Base-by-base conservation (phyloP, 2,797 vertebrate species). In the Otus scops region DNA sequence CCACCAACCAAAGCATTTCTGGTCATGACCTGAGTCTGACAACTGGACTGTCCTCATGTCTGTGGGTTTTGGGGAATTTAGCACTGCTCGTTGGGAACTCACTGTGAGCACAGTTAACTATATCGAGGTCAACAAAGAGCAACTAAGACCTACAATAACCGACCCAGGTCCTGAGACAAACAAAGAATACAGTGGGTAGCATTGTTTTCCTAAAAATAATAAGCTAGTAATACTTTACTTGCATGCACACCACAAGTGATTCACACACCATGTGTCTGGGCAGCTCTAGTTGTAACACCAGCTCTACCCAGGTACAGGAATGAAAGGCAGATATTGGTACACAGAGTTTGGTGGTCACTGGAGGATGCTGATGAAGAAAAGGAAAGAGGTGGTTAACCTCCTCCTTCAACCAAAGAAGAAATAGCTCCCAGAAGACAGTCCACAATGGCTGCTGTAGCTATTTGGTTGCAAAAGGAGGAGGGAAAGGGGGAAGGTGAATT, bases 391-490 rank as follows among this genome's bases (percentile, higher is more conserved):
- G 41, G 20, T 5, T 56, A 71, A 60, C 13, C 7, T 51, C 21
- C 15, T 69, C 23, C 76, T 63, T 75, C 39, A 68, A 21, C 53
- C 36, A 45, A n/a, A 71, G 60, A 59, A 39, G 48, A 22, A 13
- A 2, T 21, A 36, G 57, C 32, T 85, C 38, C 38, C 45, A 54
- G 47, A 26, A 48, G 51, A 53, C 32, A 60, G 59, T 20, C 41
- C 1, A 2, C 45, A 23, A 9, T 2, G 39, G 48, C 48, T 54
- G 47, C 24, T 0, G 0, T 12, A 59, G 71, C 14, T 43, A 6
- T 36, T 38, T 28, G 39, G 50, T 26, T 75, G 57, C 21, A 22
- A 85, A 76, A 75, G 36, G 57, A 85, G 23, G 38, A 70, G 38
- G 51, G 63, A 57, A 59, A 48, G 21, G 17, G 11, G 32, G 41